phyloP scores from a whole-genome alignment of 2,888 invertebrate genomes.

The Brachyopa scutellaris region DNA sequence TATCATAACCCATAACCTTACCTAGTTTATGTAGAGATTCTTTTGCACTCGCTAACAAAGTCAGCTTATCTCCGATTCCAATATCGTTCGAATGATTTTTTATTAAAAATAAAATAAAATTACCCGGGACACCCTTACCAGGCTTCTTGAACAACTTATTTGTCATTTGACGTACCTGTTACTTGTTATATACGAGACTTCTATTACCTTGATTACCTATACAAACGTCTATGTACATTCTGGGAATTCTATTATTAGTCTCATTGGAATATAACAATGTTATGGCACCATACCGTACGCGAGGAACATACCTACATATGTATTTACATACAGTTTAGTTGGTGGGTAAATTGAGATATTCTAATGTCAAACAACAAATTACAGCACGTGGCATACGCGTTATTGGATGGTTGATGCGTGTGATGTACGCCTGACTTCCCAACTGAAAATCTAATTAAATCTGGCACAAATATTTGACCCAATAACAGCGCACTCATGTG shows the following conservation, averaged over 20 bases:
- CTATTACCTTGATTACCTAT: neutral
- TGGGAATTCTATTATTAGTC: conserved; percentile 2
- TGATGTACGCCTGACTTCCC: neutral
- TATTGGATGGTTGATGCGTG: conserved; percentile 18
- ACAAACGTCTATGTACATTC: neutral
- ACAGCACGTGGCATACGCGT: conserved; percentile 22
- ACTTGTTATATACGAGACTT: neutral
- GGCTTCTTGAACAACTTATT: too few relatives aligned
- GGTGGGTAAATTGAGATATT: conserved; percentile 11
- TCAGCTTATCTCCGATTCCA: too few relatives aligned
- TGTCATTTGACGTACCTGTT: neutral
- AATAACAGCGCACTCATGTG: conserved; percentile 25
- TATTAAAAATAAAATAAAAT: too few relatives aligned
- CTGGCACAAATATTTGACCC: conserved; percentile 45
- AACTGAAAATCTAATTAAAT: conserved; percentile 42
- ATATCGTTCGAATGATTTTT: too few relatives aligned
- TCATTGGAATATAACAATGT: neutral
- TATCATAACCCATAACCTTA: too few relatives aligned
- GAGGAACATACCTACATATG: neutral
- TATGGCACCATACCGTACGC: neutral
- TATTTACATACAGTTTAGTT: too few relatives aligned
- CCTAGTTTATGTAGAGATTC: too few relatives aligned
- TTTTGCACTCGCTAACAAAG: too few relatives aligned
- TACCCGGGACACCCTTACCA: too few relatives aligned
- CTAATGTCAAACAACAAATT: conserved; percentile 28